A percentile compares a stretch with the other conserved stretches of the same genome.
Conservation (phyloP, 2,888 invertebrate genomes). For the Nephrocerus scutellatus region DNA sequence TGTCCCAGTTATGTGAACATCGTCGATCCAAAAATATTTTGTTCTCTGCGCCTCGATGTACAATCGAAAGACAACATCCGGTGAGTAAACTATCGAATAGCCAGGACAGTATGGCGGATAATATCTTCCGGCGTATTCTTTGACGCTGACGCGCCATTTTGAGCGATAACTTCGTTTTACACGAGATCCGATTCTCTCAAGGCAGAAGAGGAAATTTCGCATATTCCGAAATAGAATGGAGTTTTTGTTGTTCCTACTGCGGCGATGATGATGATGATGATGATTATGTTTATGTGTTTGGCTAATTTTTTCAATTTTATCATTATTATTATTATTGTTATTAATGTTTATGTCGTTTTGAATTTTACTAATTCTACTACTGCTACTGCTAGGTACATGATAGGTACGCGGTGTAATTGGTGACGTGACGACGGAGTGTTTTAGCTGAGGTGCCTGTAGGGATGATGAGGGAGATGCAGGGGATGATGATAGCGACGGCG, state of each 20-base stretch:
- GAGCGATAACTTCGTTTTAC: slow-evolving; percentile 60
- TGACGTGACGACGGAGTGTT: no score
- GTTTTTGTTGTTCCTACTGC: slow-evolving; percentile 4
- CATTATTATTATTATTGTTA: slow-evolving; percentile 15
- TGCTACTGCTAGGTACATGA: slow-evolving; percentile 17
- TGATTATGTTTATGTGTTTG: slow-evolving; percentile 1
- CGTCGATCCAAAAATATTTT: slow-evolving; percentile 78
- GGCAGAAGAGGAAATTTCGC: slow-evolving; percentile 59
- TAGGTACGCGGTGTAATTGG: slow-evolving; percentile 17
- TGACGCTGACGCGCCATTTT: slow-evolving; percentile 68
- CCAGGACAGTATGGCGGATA: slow-evolving; percentile 76
- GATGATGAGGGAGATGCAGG: no score
- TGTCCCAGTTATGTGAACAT: slow-evolving; percentile 69
- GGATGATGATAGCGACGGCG: no score
- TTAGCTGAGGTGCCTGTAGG: slow-evolving; percentile 12
- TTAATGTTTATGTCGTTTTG: slow-evolving; percentile 24
- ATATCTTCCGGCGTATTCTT: slow-evolving; percentile 56
- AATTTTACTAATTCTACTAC: slow-evolving; percentile 14
- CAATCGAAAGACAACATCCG: slow-evolving; percentile 54
- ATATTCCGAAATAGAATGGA: slow-evolving; percentile 33
- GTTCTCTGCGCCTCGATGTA: slow-evolving; percentile 55
- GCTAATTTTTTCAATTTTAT: slow-evolving; percentile 8
- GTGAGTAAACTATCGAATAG: slow-evolving; percentile 61
- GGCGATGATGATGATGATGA: slow-evolving; percentile 1
- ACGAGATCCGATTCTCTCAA: slow-evolving; percentile 48